Evolutionary conservation across 2,113 vertebrate genomes (phyloP), one percentile per base, ranked within the genome.

Genomic region (Pachyramphus minor): DNA sequence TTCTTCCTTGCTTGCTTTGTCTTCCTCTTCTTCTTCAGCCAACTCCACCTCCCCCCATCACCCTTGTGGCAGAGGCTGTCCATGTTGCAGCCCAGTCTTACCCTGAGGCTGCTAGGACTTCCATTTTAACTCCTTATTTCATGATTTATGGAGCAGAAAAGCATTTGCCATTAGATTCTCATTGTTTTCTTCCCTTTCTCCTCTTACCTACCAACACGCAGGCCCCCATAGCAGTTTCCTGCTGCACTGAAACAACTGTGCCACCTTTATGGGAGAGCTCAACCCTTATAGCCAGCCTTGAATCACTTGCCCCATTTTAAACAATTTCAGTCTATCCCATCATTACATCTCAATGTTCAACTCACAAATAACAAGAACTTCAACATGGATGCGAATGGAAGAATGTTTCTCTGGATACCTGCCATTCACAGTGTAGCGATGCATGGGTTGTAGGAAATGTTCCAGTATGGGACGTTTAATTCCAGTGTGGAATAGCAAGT

Each of bases 231-330:
- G 52, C 19, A 31, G 31, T 30, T 79, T 24, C 8, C 37, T 30
- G 42, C 72, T 74, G 56, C 53, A 47, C 45, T 11, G 5, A 55
- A 52, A 27, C 18, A 45, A 23, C 27, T 2, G 1, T 33, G 41
- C n/a, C 30, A n/a, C 8, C 15, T 66, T 84, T 41, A 73, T 62
- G 17, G 49, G 45, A 74, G 28, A 69, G 37, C 37, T 89, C 37
- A 52, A 9, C 37, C 76, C 44, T 47, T 23, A 35, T 2, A 76
- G 41, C 12, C 56, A 91, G 23, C 23, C 41, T 53, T 56, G 50
- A 50, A 23, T 41, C 0, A 0, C 28, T 74, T 0, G 0, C 6
- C 31, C 27, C 21, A 44, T 73, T 88, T 76, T n/a, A 45, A 77
- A 80, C 11, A 31, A 9, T 72, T 75, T 45, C 10, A 90, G 30